A percentile compares a stretch with the other conserved stretches of the same genome.
phyloP scores from a whole-genome alignment of 2,888 invertebrate species.

The Auanema sp. region DNA sequence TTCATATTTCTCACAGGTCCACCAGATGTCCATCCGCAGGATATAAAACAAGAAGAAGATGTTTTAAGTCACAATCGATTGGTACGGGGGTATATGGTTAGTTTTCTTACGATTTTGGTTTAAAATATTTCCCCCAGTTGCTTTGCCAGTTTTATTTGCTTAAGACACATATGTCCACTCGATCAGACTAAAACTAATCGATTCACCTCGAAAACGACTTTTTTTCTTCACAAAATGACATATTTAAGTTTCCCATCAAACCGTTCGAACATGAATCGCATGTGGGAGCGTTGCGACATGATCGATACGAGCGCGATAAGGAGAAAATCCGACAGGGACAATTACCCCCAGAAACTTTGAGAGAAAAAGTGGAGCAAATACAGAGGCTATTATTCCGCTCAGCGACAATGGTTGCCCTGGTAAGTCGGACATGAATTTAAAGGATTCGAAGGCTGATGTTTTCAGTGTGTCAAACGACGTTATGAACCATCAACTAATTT shows the following conservation, averaged over 20 bases:
- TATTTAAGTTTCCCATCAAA: conserved; percentile 33
- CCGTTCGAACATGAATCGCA: conserved; percentile 50
- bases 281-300: conserved; percentile 19
- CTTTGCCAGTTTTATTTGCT: conserved; percentile 2
- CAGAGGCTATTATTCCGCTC: conserved; percentile 12
- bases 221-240: conserved; percentile 1
- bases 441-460: no score
- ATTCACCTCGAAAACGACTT: conserved; percentile 2
- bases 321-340: no score
- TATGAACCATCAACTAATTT: no score
- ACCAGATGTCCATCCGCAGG: conserved; percentile 57
- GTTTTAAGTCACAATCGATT: conserved; percentile 42
- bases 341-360: conserved; percentile 18
- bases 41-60: conserved; percentile 53
- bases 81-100: conserved; percentile 40
- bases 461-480: no score
- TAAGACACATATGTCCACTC: neutral
- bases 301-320: no score
- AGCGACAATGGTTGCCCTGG: conserved; percentile 19
- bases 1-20: conserved; percentile 12
- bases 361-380: conserved; percentile 23
- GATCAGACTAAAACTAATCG: neutral
- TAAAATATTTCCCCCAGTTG: neutral
- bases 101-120: conserved; percentile 1
- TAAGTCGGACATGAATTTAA: conserved; percentile 7